A percentile compares a stretch with the other conserved stretches of the same genome.
Conservation (phyloP, 2,113 vertebrate species). For the Coptodon rendalli region DNA sequence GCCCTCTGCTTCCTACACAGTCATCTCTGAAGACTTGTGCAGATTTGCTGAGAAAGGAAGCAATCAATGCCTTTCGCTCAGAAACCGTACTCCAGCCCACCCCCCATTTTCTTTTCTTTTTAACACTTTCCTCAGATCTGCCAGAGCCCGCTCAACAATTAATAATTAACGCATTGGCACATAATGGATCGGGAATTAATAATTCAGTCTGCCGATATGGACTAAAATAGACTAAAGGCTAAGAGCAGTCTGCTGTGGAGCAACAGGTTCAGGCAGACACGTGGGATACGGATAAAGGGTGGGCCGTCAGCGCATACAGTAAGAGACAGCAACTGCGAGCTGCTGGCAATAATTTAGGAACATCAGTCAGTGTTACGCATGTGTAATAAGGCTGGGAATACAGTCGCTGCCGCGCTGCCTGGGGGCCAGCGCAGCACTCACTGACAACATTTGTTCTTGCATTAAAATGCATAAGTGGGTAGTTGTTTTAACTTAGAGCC, state of each 20-base stretch:
- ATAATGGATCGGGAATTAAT: constrained; percentile 67
- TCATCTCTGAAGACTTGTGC: constrained; percentile 3
- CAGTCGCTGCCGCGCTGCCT: constrained; percentile 17
- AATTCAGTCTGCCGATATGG: constrained; percentile 62
- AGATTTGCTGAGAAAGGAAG: constrained; percentile 13
- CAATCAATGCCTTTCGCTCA: constrained; percentile 23
- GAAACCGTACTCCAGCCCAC: not conserved
- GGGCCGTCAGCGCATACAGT: not conserved
- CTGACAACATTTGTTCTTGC: constrained; percentile 52
- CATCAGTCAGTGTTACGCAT: constrained; percentile 45
- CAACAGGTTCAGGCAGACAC: constrained; percentile 49
- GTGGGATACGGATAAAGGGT: not conserved
- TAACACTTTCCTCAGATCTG: constrained; percentile 53
- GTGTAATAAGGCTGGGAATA: constrained; percentile 54
- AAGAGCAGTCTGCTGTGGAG: constrained; percentile 16
- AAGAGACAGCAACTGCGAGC: not conserved
- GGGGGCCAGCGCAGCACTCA: constrained; percentile 20
- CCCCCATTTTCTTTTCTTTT: not conserved
- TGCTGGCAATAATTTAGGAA: constrained; percentile 25
- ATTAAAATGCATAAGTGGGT: constrained; percentile 40
- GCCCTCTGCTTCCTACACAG: constrained; percentile 27
- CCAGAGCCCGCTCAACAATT: constrained; percentile 50
- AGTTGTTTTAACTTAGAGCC: constrained; percentile 17
- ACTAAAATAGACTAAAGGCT: constrained; percentile 58
- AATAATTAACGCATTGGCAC: constrained; percentile 68